Evolutionary conservation across 2,113 vertebrate genomes (phyloP).

Genomic region (Thamnaconus septentrionalis): DNA sequence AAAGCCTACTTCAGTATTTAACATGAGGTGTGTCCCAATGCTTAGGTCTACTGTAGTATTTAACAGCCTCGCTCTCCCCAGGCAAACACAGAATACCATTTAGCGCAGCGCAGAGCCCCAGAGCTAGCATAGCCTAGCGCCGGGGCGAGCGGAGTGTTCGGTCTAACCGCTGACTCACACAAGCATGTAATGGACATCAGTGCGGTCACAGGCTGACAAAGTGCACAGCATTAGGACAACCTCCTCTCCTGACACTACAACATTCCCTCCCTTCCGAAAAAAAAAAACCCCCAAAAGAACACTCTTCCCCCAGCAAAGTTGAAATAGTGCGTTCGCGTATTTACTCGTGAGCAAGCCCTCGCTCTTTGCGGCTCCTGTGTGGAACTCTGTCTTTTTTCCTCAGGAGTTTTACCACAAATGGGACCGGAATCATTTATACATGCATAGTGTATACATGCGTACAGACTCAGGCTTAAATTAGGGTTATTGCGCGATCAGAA

Average conservation of each 20-base stretch:
- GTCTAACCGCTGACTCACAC: constrained; percentile 33
- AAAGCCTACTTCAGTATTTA: constrained; percentile 63
- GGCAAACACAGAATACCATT: constrained; percentile 63
- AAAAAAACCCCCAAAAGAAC: background rate
- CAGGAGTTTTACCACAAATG: too few species aligned
- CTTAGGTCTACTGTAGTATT: constrained; percentile 63
- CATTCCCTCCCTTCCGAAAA: constrained; percentile 1
- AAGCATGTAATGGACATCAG: constrained; percentile 55
- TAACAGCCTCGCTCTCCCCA: constrained; percentile 52
- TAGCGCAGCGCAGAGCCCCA: constrained; percentile 33
- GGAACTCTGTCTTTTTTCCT: too few species aligned
- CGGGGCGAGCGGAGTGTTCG: constrained; percentile 27
- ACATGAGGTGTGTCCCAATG: constrained; percentile 43
- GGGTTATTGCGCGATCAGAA: too few species aligned
- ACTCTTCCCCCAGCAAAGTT: constrained; percentile 2
- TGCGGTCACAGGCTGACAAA: background rate
- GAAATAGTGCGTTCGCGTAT: background rate
- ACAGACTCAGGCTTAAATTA: too few species aligned
- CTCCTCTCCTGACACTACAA: constrained; percentile 41
- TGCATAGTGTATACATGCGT: too few species aligned
- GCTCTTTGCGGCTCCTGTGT: too few species aligned
- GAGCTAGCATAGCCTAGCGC: constrained; percentile 30
- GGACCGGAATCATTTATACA: too few species aligned
- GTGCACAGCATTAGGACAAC: constrained; percentile 20
- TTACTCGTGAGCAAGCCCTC: too few species aligned